Evolutionary conservation across 2,797 vertebrate genomes (phyloP).

Genomic region (Pempheris klunzingeri): DNA sequence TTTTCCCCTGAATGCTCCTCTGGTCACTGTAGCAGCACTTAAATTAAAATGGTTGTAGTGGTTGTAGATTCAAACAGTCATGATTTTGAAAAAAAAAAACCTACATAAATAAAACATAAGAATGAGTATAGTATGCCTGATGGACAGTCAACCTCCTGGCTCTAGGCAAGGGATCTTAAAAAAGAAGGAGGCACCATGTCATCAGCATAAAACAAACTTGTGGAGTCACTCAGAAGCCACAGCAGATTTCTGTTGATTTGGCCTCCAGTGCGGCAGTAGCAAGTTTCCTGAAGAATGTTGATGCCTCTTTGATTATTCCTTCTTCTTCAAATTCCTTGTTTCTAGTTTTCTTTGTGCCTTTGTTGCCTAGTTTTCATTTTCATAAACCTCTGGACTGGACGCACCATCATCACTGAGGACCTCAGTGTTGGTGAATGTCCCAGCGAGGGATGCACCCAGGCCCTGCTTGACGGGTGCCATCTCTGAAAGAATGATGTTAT

Average conservation of each 20-base stretch:
- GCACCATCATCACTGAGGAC: slow-evolving; percentile 87
- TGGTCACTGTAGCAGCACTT: slow-evolving; percentile 65
- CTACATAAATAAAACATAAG: no score
- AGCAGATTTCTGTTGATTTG: slow-evolving; percentile 54
- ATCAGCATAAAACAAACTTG: slow-evolving; percentile 66
- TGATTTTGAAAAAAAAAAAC: slow-evolving; percentile 53
- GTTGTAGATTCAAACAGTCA: slow-evolving; percentile 52
- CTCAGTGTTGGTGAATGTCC: slow-evolving; percentile 93
- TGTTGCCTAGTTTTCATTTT: slow-evolving; percentile 83
- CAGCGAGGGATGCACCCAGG: slow-evolving; percentile 86
- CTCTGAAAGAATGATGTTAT: slow-evolving; percentile 95
- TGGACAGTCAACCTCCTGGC: slow-evolving; percentile 42
- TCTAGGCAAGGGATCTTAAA: slow-evolving; percentile 49
- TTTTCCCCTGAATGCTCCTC: slow-evolving; percentile 30
- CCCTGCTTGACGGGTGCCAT: slow-evolving; percentile 91
- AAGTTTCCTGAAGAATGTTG: slow-evolving; percentile 67
- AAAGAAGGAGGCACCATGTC: slow-evolving; percentile 67
- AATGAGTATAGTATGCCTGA: slow-evolving; percentile 44
- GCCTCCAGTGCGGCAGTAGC: slow-evolving; percentile 73
- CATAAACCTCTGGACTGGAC: slow-evolving; percentile 90
- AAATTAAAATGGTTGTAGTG: slow-evolving; percentile 53
- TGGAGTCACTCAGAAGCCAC: slow-evolving; percentile 68
- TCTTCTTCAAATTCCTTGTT: slow-evolving; percentile 62
- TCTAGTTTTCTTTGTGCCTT: slow-evolving; percentile 59
- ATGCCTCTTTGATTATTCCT: slow-evolving; percentile 59